Conservation (phyloP, 1,140 invertebrate species). For the Vanessa tameamea region DNA sequence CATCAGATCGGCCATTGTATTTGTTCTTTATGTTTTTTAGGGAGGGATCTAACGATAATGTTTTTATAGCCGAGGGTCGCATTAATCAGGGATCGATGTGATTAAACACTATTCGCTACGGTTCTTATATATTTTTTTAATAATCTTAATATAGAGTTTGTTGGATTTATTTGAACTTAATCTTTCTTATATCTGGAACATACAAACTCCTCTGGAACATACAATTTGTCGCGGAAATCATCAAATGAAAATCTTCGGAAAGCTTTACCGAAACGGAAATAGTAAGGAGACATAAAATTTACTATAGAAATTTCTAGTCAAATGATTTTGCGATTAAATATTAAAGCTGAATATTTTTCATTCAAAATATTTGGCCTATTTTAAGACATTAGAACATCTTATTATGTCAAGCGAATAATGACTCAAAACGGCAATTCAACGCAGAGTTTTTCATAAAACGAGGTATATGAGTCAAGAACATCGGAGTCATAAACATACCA, state of each 20-base stretch:
- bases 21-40: constrained; percentile 78
- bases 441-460: constrained; percentile 75
- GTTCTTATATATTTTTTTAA: constrained; percentile 38
- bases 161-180: background rate
- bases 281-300: too few species aligned
- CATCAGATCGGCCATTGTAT: constrained; percentile 69
- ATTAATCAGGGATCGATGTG: constrained; percentile 74
- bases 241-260: too few species aligned
- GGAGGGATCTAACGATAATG: constrained; percentile 74
- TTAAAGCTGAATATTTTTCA: background rate
- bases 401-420: constrained; percentile 48
- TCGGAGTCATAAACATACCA: constrained; percentile 72
- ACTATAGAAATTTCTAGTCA: too few species aligned
- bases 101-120: constrained; percentile 61
- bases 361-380: constrained; percentile 23
- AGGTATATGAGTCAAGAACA: constrained; percentile 79
- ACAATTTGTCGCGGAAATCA: too few species aligned
- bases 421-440: constrained; percentile 65
- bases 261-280: too few species aligned
- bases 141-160: background rate
- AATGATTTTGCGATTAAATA: background rate
- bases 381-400: background rate
- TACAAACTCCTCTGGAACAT: too few species aligned
- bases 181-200: too few species aligned
- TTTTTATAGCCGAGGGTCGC: constrained; percentile 72